Base-by-base conservation (phyloP, 2,797 vertebrate species). In the Protonibea diacanthus region DNA sequence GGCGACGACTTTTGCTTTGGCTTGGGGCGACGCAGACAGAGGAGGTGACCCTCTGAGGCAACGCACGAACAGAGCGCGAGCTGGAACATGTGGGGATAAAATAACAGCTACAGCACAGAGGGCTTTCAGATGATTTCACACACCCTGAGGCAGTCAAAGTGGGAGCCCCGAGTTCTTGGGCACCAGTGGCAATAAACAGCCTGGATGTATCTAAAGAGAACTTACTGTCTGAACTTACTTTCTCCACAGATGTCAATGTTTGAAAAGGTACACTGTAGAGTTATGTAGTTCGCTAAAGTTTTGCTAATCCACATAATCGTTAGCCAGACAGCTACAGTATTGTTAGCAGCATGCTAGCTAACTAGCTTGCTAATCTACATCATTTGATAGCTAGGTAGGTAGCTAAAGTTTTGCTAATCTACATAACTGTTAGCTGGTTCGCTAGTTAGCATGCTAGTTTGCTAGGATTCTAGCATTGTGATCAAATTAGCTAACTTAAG, bases 101-200 rank as follows among this genome's bases (percentile, higher is more conserved):
- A 58, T 49, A 51, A 45, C 33, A 33, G 17, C 51, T n/a, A n/a
- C 33, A 23, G 51, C 10, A 9, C 12, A 4, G 47, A 21, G 45
- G 45, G 60, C 64, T 55, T 12, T 76, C 15, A 59, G 65, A 29
- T 75, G 75, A 69, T 59, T 58, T 33, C 38, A 62, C 71, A 69
- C 64, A 61, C 64, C 76, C 68, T 68, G 58, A 8, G 72, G 69
- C 61, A 15, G 60, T 29, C 33, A 21, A 0, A 1, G 47, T 27
- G 17, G 45, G 20, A 47, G 51, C 23, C 44, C 33, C 18, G 11
- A 68, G 75, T 44, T 69, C 44, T 14, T 10, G 42, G 33, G 25
- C 27, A 57, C 20, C 49, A 21, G 18, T 7, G 20, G 47, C 7
- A 33, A 62, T 48, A 63, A 64, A 71, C 29, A 57, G 29, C 17